Percentiles rank a stretch among this genome's conserved stretches.
These are phyloP conservation scores for Megathymus violae DNA, from an alignment of 1,140 invertebrate species.

Conservation along the genomic window DNA sequence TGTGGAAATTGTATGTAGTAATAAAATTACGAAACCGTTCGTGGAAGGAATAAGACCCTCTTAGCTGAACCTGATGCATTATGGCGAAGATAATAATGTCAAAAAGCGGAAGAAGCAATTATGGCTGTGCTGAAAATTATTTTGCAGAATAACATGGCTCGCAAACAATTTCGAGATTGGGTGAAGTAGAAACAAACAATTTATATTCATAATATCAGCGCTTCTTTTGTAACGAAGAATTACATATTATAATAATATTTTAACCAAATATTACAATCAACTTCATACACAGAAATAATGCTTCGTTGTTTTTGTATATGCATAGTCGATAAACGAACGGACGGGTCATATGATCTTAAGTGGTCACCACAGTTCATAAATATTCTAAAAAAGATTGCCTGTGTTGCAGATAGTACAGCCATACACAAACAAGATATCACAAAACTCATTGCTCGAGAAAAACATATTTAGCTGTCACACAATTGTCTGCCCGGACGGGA, in stretches of 20 bases:
- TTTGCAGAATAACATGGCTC: conserved; percentile 57
- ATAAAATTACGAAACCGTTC: conserved; percentile 42
- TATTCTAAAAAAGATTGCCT: too few species aligned
- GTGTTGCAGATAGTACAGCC: too few species aligned
- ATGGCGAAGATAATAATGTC: conserved; percentile 57
- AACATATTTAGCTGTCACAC: too few species aligned
- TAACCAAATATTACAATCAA: too few species aligned
- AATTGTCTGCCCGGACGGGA: too few species aligned
- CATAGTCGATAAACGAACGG: too few species aligned
- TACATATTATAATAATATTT: background rate
- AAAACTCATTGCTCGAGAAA: too few species aligned
- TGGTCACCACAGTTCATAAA: too few species aligned
- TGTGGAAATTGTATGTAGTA: conserved; percentile 35
- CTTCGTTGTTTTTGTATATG: too few species aligned
- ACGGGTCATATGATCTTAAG: too few species aligned
- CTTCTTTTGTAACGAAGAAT: background rate
- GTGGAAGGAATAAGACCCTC: conserved; percentile 25
- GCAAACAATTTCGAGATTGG: conserved; percentile 49
- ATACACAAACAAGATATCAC: too few species aligned
- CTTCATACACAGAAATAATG: too few species aligned
- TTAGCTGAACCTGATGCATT: conserved; percentile 57
- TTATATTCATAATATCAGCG: background rate
- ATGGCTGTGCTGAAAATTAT: conserved; percentile 44
- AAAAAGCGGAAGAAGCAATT: conserved; percentile 72
- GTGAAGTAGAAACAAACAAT: background rate